These are phyloP conservation scores for Syncerus caffer DNA, from an alignment of 2,797 vertebrate genomes.

Conservation along the genomic window DNA sequence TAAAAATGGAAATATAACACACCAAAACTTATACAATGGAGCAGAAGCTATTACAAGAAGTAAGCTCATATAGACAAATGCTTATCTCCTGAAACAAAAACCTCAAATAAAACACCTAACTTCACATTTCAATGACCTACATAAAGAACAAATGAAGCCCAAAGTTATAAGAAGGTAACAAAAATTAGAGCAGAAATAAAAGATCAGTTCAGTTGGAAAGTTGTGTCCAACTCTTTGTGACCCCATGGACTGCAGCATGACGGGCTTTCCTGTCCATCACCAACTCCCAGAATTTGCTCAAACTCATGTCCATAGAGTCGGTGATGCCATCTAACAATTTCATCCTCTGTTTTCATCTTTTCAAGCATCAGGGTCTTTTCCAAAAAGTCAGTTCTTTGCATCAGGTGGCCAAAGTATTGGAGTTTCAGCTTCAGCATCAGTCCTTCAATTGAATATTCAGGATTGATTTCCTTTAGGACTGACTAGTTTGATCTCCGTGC, in stretches of 20 bases:
- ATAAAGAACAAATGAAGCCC: neutral
- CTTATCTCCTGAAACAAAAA: neutral
- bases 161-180: neutral
- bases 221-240: neutral
- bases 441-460: too few species aligned
- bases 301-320: neutral
- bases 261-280: neutral
- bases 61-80: neutral
- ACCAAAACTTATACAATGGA: neutral
- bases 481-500: too few species aligned
- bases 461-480: too few species aligned
- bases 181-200: neutral
- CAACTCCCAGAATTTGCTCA: neutral
- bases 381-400: too few species aligned
- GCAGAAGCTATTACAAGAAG: neutral
- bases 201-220: neutral
- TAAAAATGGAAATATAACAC: neutral
- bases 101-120: neutral
- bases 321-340: neutral
- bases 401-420: too few species aligned
- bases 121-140: neutral
- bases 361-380: too few species aligned
- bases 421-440: too few species aligned
- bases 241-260: neutral
- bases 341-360: too few species aligned